Percentiles rank a stretch among this genome's conserved stretches.
phyloP scores from a whole-genome alignment of 2,888 invertebrate genomes.

The Aphelenchoides bicaudatus region DNA sequence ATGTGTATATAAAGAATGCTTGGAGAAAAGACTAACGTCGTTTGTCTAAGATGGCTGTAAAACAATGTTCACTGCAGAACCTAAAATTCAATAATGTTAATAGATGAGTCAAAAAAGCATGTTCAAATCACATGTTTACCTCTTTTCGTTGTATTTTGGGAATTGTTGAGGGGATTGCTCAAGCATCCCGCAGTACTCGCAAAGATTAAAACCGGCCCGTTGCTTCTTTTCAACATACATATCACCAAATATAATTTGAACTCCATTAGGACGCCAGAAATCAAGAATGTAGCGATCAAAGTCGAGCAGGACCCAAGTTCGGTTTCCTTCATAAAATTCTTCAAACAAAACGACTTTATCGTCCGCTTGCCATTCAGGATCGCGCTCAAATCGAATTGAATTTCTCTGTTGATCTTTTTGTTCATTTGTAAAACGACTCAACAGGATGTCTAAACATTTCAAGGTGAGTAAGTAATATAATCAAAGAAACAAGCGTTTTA shows the following conservation, averaged over 20 bases:
- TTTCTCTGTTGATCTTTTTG: constrained; percentile 31
- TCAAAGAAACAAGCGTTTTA: no score
- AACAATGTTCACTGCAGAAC: no score
- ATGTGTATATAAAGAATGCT: no score
- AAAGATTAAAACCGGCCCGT: constrained; percentile 41
- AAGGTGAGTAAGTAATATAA: no score
- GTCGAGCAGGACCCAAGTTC: constrained; percentile 57
- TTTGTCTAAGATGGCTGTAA: no score
- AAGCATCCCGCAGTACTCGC: constrained; percentile 52
- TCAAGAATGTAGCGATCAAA: constrained; percentile 54
- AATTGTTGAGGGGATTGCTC: constrained; percentile 40
- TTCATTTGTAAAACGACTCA: not conserved
- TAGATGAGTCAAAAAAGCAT: not conserved
- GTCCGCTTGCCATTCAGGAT: constrained; percentile 59
- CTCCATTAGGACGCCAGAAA: constrained; percentile 52
- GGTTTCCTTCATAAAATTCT: constrained; percentile 49
- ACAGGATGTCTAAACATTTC: constrained; percentile 36
- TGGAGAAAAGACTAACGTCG: no score
- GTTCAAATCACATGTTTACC: no score
- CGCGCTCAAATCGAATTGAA: constrained; percentile 49
- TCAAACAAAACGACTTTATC: constrained; percentile 56
- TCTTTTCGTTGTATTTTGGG: constrained; percentile 23
- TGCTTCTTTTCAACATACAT: constrained; percentile 40
- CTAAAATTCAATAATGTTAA: not conserved
- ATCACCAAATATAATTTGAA: constrained; percentile 55